Evolutionary conservation across 1,140 invertebrate genomes (phyloP).

Genomic region (Diorhabda sublineata): DNA sequence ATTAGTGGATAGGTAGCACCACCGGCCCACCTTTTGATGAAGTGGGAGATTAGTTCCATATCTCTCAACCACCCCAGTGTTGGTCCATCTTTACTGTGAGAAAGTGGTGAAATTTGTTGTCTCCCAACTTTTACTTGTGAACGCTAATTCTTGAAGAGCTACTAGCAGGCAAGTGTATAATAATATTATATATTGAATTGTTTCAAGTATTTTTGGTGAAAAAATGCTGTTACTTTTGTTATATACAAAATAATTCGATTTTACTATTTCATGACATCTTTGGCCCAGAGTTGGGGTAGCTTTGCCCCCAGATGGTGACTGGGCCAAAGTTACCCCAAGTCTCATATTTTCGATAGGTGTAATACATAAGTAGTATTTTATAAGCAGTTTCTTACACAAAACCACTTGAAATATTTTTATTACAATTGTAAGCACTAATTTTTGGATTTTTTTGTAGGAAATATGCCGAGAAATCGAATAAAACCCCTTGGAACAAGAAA

Average conservation of each 20-base stretch:
- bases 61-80: background rate
- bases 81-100: background rate
- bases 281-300: background rate
- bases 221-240: background rate
- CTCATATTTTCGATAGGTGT: background rate
- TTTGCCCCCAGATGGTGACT: background rate
- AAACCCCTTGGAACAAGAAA: constrained; percentile 8
- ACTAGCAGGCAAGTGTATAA: background rate
- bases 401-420: background rate
- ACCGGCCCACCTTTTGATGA: background rate
- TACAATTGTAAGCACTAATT: background rate
- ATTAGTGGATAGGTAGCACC: background rate
- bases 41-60: background rate
- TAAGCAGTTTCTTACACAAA: background rate
- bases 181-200: background rate
- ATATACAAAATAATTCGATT: background rate
- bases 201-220: background rate
- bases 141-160: background rate
- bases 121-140: background rate
- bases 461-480: background rate
- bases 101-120: background rate
- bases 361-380: background rate
- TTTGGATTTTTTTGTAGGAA: background rate
- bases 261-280: background rate
- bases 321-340: background rate